phyloP scores from a whole-genome alignment of 2,888 invertebrate species.

The Caenorhabditis parvicauda region DNA sequence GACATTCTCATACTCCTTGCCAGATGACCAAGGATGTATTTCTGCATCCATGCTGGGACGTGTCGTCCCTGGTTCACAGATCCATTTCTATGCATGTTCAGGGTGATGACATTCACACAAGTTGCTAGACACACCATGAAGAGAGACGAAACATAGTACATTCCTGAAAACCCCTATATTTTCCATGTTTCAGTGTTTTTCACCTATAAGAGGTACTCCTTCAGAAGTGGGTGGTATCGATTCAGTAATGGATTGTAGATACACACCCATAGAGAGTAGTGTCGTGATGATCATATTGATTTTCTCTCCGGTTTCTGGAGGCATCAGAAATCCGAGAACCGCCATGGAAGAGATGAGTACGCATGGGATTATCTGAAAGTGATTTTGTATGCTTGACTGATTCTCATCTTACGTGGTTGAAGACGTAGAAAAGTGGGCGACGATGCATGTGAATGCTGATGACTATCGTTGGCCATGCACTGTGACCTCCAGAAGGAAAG shows the following conservation, averaged over 20 bases:
- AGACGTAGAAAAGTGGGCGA: conserved; percentile 68
- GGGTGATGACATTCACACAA: conserved; percentile 75
- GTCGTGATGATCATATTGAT: conserved; percentile 68
- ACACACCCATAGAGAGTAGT: conserved; percentile 69
- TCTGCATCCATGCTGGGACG: conserved; percentile 48
- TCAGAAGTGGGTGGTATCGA: conserved; percentile 70
- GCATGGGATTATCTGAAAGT: conserved; percentile 67
- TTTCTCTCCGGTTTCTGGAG: conserved; percentile 68
- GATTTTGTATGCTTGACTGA: neutral
- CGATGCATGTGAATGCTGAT: conserved; percentile 66
- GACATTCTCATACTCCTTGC: conserved; percentile 57
- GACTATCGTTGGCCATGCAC: conserved; percentile 67
- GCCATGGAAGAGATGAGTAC: conserved; percentile 68
- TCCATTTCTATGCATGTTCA: conserved; percentile 74
- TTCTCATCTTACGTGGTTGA: conserved; percentile 59
- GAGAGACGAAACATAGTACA: conserved; percentile 69
- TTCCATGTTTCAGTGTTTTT: neutral
- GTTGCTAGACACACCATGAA: conserved; percentile 67
- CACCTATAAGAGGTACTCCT: conserved; percentile 69
- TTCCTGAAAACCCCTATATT: conserved; percentile 61
- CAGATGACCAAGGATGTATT: conserved; percentile 57
- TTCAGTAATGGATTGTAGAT: conserved; percentile 67
- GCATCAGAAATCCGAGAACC: conserved; percentile 69
- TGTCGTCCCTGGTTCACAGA: conserved; percentile 54
- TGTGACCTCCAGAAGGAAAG: conserved; percentile 54